These are phyloP conservation scores for Asteroscopus sphinx DNA, from an alignment of 2,888 invertebrate genomes.

Conservation along the genomic window DNA sequence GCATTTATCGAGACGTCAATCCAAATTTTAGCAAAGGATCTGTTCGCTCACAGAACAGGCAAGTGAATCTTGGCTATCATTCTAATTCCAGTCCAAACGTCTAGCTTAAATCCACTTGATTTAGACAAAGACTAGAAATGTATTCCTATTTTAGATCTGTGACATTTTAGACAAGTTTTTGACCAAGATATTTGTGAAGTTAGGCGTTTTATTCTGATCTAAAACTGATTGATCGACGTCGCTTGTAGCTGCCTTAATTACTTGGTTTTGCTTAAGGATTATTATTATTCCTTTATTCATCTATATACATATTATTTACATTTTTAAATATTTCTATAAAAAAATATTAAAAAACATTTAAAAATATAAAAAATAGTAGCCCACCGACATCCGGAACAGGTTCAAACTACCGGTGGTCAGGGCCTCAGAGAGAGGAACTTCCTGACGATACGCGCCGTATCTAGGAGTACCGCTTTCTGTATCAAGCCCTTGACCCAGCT, in stretches of 20 bases:
- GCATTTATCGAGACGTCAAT: slow-evolving; percentile 41
- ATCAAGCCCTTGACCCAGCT: too few relatives aligned
- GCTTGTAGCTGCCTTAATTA: not conserved
- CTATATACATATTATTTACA: too few relatives aligned
- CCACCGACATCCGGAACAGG: too few relatives aligned
- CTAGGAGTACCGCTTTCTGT: too few relatives aligned
- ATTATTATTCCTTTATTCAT: too few relatives aligned
- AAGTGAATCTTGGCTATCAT: slow-evolving; percentile 39
- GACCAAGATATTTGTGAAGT: slow-evolving; percentile 5
- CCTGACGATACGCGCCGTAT: too few relatives aligned
- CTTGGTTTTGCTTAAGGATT: not conserved
- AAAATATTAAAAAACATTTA: too few relatives aligned
- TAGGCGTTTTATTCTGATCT: slow-evolving; percentile 17
- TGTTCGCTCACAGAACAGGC: slow-evolving; percentile 20
- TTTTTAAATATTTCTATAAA: too few relatives aligned
- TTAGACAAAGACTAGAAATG: slow-evolving; percentile 26
- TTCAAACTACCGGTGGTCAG: too few relatives aligned
- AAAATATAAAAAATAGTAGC: too few relatives aligned
- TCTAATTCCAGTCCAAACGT: slow-evolving; percentile 23
- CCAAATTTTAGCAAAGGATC: slow-evolving; percentile 25
- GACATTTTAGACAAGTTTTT: slow-evolving; percentile 35
- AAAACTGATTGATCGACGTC: not conserved
- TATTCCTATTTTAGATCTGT: slow-evolving; percentile 30
- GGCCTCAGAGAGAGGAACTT: too few relatives aligned
- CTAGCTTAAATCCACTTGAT: slow-evolving; percentile 6